Percentiles rank a stretch among this genome's conserved stretches.
phyloP scores from a whole-genome alignment of 2,113 vertebrate genomes.

The Prolemur simus region DNA sequence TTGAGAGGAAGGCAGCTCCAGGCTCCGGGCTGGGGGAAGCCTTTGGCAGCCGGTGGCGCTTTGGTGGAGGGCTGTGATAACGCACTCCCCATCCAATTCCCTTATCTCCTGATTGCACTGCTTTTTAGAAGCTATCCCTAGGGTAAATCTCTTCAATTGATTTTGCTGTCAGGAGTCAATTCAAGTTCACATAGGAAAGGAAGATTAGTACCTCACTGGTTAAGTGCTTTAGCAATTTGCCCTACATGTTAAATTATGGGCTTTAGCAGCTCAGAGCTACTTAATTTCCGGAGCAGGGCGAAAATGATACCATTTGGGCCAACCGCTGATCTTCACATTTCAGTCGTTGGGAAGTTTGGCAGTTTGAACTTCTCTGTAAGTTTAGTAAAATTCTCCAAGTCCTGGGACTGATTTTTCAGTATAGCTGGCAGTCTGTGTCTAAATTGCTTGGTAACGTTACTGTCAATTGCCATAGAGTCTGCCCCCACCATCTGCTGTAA shows the following conservation, averaged over 20 bases:
- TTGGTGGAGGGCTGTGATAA: conserved; percentile 48
- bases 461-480: conserved; percentile 9
- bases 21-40: not conserved
- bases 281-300: conserved; percentile 73
- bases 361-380: conserved; percentile 36
- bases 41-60: not conserved
- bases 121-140: conserved; percentile 38
- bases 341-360: not conserved
- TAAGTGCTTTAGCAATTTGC: conserved; percentile 79
- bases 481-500: not conserved
- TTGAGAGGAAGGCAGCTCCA: not conserved
- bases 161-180: conserved; percentile 78
- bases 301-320: conserved; percentile 71
- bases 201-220: conserved; percentile 75
- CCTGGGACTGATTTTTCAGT: conserved; percentile 32
- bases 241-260: conserved; percentile 74
- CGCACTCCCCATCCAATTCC: conserved; percentile 5
- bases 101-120: conserved; percentile 64
- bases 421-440: not conserved
- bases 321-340: conserved; percentile 33
- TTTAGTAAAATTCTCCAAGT: conserved; percentile 42
- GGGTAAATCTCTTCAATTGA: conserved; percentile 75
- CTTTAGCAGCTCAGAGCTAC: conserved; percentile 66
- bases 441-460: not conserved
- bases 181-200: conserved; percentile 62